phyloP scores from a whole-genome alignment of 2,797 vertebrate genomes.

The Psittacula echo region DNA sequence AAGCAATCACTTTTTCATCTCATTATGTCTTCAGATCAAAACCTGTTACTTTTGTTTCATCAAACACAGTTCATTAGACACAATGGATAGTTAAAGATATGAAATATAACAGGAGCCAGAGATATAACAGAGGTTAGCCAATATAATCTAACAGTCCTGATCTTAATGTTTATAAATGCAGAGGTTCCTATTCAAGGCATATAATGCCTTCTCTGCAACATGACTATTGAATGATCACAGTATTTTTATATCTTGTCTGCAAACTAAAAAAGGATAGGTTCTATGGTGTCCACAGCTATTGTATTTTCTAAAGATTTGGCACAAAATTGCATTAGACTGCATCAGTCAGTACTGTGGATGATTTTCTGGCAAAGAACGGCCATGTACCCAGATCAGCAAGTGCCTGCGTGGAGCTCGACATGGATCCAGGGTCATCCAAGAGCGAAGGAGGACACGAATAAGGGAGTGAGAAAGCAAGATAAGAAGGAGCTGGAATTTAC shows the following conservation, averaged over 20 bases:
- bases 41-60: not conserved
- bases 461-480: no score
- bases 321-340: not conserved
- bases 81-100: not conserved
- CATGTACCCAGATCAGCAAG: no score
- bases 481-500: no score
- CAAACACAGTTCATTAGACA: not conserved
- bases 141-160: not conserved
- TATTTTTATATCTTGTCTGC: not conserved
- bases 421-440: no score
- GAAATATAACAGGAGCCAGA: not conserved
- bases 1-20: not conserved
- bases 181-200: not conserved
- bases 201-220: not conserved
- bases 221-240: not conserved
- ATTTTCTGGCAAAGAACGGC: no score
- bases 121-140: not conserved
- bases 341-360: not conserved
- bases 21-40: not conserved
- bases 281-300: not conserved
- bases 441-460: no score
- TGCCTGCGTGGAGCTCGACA: no score
- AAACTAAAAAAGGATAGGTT: not conserved
- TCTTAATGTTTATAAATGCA: not conserved
- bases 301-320: not conserved